These are phyloP conservation scores for Forpus xanthops DNA, from an alignment of 2,797 vertebrate genomes.

Conservation along the genomic window DNA sequence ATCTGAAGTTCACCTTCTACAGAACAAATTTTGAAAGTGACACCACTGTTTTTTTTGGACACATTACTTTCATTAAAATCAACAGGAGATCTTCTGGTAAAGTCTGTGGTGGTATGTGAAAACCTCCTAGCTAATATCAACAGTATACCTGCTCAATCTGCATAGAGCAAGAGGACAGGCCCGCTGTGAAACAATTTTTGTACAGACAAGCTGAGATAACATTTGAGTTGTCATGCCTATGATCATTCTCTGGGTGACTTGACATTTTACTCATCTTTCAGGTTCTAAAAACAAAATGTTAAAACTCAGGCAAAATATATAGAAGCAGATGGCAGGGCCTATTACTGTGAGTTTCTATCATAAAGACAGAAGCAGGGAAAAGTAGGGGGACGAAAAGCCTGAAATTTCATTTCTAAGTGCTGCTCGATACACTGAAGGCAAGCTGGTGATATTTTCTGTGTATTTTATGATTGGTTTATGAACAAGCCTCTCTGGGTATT, in stretches of 20 bases:
- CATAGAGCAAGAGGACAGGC: not conserved
- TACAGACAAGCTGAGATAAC: constrained; percentile 51
- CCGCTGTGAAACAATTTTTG: not conserved
- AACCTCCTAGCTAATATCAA: not conserved
- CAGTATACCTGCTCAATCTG: not conserved
- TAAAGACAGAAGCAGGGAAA: not conserved
- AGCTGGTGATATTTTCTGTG: not conserved
- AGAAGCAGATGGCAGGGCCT: constrained; percentile 64
- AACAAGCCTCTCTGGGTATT: not conserved
- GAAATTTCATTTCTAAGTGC: constrained; percentile 51
- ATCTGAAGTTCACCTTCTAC: not conserved
- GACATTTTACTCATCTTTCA: constrained; percentile 71
- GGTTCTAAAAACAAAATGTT: constrained; percentile 74
- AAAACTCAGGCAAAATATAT: constrained; percentile 67
- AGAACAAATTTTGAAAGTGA: not conserved
- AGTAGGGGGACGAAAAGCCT: not conserved
- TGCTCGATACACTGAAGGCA: constrained; percentile 26
- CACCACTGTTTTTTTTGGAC: not conserved
- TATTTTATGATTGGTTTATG: constrained; percentile 4
- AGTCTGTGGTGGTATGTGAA: not conserved
- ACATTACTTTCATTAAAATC: not conserved
- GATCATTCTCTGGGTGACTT: constrained; percentile 70
- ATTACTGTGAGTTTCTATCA: constrained; percentile 46
- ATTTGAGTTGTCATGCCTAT: constrained; percentile 62
- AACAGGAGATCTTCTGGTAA: not conserved